Evolutionary conservation across 2,888 invertebrate genomes (phyloP).

Genomic region (Sicus ferrugineus): DNA sequence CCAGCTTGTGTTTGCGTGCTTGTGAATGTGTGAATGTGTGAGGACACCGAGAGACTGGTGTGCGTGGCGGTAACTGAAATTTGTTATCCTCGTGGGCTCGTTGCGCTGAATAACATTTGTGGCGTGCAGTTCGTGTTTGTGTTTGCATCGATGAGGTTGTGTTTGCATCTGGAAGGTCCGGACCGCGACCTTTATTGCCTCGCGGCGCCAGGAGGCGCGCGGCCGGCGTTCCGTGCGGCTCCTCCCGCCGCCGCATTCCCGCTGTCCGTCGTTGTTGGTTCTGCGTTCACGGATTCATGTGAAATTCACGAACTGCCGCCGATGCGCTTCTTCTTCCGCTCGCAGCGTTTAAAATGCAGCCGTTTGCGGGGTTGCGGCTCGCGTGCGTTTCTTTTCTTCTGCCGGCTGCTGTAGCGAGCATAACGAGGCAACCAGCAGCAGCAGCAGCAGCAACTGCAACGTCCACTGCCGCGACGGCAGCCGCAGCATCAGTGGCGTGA

Average conservation of each 20-base stretch:
- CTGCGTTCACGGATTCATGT: slow-evolving; percentile 22
- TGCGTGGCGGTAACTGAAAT: slow-evolving; percentile 10
- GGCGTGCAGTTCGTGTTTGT: neutral
- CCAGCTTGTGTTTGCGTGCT: neutral
- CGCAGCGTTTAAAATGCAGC: neutral
- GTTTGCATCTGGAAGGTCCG: slow-evolving; percentile 19
- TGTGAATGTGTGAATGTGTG: neutral
- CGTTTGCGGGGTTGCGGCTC: too few relatives aligned
- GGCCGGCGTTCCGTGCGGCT: neutral
- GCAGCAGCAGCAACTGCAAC: neutral
- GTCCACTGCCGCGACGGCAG: neutral
- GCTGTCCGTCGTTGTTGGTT: neutral
- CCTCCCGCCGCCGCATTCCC: neutral
- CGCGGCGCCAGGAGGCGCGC: neutral
- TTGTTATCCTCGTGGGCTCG: neutral
- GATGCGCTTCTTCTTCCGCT: neutral
- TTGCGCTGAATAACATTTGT: slow-evolving; percentile 8
- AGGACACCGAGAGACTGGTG: neutral
- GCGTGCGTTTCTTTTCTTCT: slow-evolving; percentile 5
- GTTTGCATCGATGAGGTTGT: slow-evolving; percentile 22
- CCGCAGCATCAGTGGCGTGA: slow-evolving; percentile 3
- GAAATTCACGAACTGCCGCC: slow-evolving; percentile 16
- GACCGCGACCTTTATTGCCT: neutral
- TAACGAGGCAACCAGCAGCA: neutral
- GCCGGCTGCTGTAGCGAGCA: neutral